A percentile compares a stretch with the other conserved stretches of the same genome.
Evolutionary conservation across 1,140 invertebrate genomes (phyloP).

Genomic region (Drosophila saltans): DNA sequence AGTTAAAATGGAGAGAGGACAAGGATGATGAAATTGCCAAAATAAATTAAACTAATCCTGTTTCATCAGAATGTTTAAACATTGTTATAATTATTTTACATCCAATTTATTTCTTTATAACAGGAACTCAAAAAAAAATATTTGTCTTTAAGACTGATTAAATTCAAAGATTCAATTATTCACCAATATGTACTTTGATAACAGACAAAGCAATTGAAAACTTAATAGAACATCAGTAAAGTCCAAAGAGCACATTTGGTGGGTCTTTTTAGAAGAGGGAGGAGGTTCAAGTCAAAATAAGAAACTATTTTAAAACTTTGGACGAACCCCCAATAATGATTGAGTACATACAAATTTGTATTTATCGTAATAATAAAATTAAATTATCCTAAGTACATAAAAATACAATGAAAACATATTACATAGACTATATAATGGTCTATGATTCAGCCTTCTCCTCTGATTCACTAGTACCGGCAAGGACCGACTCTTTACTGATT

Average conservation of each 20-base stretch:
- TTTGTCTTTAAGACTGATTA: no score
- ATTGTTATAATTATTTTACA: neutral
- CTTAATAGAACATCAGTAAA: no score
- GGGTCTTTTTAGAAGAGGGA: no score
- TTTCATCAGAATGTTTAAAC: neutral
- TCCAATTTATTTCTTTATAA: no score
- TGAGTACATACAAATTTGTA: neutral
- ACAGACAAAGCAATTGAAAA: no score
- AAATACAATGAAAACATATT: neutral
- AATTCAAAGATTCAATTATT: no score
- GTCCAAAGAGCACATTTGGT: no score
- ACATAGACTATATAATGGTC: no score
- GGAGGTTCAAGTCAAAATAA: no score
- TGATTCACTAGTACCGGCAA: constrained; percentile 37
- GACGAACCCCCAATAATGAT: neutral
- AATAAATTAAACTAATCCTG: neutral
- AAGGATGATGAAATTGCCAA: neutral
- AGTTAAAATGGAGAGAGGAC: neutral
- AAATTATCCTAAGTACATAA: neutral
- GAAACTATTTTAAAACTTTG: no score
- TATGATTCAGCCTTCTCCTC: constrained; percentile 23
- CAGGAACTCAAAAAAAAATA: no score
- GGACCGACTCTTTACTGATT: constrained; percentile 76
- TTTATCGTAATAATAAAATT: constrained; percentile 1
- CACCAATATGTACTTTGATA: no score